Evolutionary conservation across 2,888 invertebrate genomes (phyloP), one percentile per base, ranked within the genome.

Genomic region (Odontothrips loti): DNA sequence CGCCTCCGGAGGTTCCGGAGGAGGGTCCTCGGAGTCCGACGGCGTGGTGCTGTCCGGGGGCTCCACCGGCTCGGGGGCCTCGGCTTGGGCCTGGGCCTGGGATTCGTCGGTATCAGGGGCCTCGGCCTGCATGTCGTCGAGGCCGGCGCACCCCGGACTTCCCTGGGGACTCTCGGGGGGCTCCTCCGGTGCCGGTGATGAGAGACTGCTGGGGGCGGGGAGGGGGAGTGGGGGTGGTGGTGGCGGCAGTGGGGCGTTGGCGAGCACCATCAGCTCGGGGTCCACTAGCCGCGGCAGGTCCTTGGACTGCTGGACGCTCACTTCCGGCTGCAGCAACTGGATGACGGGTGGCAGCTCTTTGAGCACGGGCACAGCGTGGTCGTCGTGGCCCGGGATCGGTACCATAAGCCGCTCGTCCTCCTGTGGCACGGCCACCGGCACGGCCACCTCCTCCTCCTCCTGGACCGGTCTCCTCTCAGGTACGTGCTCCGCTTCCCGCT

Each of bases 291-390:
- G 23, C 23, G 68, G 68, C 23, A 75, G 10, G 27, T 75, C 68
- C 68, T 75, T 75, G 68, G 68, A 75, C 6, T n/a, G 68, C 68
- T 75, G 68, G 8, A 75, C 68, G 27, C 68, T 75, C 23, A 27
- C 68, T 10, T 75, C 68, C 12, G 68, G 68, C 68, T 75, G 23
- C 23, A 75, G 68, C 68, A 75, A 9, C 68, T 75, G 68, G 68
- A 75, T 75, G 11, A 75, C 68, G 27, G 68, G 68, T 1, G 68
- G 68, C 68, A 75, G 68, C 68, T 75, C 68, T 27, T 75, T 75
- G 1, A 58, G 58, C 58, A 75, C 68, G 11, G 68, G 68, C 68
- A 75, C 27, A 15, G 51, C 51, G 6, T 51, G 51, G 6, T 17
- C 51, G 51, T 12, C 51, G 6, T 51, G 51, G 51, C 2, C 51